These are phyloP conservation scores for Stigmatopora nigra DNA, from an alignment of 2,113 vertebrate species.

Conservation along the genomic window DNA sequence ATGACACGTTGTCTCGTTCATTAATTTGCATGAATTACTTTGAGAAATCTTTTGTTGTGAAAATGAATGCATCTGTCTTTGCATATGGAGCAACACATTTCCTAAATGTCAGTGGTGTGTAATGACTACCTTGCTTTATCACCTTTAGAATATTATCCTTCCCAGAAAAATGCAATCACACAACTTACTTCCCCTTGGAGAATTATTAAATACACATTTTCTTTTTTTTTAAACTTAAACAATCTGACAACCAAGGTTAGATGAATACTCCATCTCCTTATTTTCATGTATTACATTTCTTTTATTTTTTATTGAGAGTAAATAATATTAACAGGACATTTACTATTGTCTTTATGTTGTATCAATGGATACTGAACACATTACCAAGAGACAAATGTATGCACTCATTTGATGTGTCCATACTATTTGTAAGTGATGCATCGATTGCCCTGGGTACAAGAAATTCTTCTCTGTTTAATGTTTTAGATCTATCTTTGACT, in stretches of 20 bases:
- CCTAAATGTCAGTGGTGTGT: neutral
- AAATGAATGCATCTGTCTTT: slow-evolving; percentile 25
- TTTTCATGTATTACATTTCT: neutral
- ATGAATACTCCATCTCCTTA: neutral
- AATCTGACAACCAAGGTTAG: neutral
- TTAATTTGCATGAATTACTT: slow-evolving; percentile 47
- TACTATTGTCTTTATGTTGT: too few relatives aligned
- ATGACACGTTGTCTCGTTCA: slow-evolving; percentile 23
- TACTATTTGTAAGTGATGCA: neutral
- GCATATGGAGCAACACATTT: slow-evolving; percentile 25
- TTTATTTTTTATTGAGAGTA: too few relatives aligned
- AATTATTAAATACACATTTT: neutral
- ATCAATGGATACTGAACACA: neutral
- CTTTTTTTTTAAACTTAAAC: neutral
- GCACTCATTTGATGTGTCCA: neutral
- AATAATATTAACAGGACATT: too few relatives aligned
- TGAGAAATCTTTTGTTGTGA: slow-evolving; percentile 15
- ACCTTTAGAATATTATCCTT: neutral
- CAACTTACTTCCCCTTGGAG: neutral
- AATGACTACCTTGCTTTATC: slow-evolving; percentile 10
- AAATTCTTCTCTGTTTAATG: slow-evolving; percentile 4
- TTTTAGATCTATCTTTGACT: slow-evolving; percentile 6
- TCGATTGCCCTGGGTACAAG: neutral
- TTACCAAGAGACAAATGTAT: neutral
- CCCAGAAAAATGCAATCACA: neutral